These are phyloP conservation scores for Drosophila azteca DNA, from an alignment of 1,140 invertebrate genomes.

Conservation along the genomic window DNA sequence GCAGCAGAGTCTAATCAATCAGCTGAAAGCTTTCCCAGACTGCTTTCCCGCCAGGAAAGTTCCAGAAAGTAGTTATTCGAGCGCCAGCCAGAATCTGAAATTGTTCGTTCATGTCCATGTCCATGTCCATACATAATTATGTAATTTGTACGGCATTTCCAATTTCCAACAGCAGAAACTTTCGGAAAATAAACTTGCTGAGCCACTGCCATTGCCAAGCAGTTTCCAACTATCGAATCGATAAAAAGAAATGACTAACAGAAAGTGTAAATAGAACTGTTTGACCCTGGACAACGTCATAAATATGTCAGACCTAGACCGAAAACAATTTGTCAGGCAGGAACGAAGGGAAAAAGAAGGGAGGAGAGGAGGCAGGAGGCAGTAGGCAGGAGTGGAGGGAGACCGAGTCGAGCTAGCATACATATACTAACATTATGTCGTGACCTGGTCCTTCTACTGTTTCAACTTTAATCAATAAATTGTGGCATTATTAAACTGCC, in stretches of 20 bases:
- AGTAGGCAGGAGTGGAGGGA: no score
- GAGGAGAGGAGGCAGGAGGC: not conserved
- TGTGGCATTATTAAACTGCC: conserved; percentile 67
- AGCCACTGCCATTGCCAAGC: conserved; percentile 9
- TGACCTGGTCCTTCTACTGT: not conserved
- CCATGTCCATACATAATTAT: conserved; percentile 42
- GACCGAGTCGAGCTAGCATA: conserved; percentile 28
- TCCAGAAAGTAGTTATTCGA: not conserved
- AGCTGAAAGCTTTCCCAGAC: conserved; percentile 15
- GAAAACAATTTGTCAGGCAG: conserved; percentile 58
- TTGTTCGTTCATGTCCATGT: conserved; percentile 13
- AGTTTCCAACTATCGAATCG: conserved; percentile 20
- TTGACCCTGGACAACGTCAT: conserved; percentile 63
- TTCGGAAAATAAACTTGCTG: conserved; percentile 30
- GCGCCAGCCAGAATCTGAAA: not conserved
- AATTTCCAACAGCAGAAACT: conserved; percentile 10
- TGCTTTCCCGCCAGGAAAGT: conserved; percentile 8
- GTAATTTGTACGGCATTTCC: conserved; percentile 28
- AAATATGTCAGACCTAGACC: conserved; percentile 61
- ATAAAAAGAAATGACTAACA: conserved; percentile 49
- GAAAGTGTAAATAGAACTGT: conserved; percentile 56
- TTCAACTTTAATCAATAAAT: conserved; percentile 74
- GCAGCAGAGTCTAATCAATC: conserved; percentile 21
- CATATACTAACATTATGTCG: conserved; percentile 34
- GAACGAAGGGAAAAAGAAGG: not conserved